Evolutionary conservation across 2,888 invertebrate species (phyloP), one percentile per base, ranked within the genome.

Genomic region (Hirtodrosophila duncani): DNA sequence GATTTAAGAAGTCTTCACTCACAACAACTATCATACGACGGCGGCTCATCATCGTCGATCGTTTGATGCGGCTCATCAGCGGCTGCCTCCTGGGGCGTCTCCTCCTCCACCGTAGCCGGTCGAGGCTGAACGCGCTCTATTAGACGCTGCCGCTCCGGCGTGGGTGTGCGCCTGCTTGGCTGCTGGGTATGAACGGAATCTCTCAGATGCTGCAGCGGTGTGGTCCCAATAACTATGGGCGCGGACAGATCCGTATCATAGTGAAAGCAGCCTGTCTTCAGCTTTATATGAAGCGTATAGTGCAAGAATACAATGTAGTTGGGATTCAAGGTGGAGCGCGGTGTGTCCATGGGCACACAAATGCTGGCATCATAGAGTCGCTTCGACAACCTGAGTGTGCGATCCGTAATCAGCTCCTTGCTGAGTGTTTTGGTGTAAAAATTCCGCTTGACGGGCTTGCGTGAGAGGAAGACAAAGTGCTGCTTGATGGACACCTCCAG

Each of bases 241-340:
- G 74, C 81, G 2, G 78, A 72, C 9, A 84, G 48, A 29, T 82
- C 79, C 8, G 79, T 81, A 33, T 84, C 83, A 24, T 82, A 83
- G 49, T 84, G 84, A 30, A 83, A 82, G 37, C 48, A 71, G 1
- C 84, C 84, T 1, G 83, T 84, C 53, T 82, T 82, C 10, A 84
- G 53, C 33, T 74, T 81, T 9, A 82, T 67, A 48, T 82, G 83
- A 27, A 84, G 56, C 29, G 78, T 79, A 24, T 84, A 84, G 37
- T 84, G 84, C 8, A 84, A 46, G 18, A 83, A 84, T 9, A 84
- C 83, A 34, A 83, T 84, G 33, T 83, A 83, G 39, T 79, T 83
- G 34, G 72, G 66, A 52, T 84, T 83, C 3, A 83, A 64, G 1
- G 93, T 92, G 2, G 93, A 92, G 0, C 93, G 92, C 2, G 93